Evolutionary conservation across 53 echinoderm and acorn worm genomes (phyloP), one percentile per base, ranked within the genome.

Genomic region (Astropecten irregularis): DNA sequence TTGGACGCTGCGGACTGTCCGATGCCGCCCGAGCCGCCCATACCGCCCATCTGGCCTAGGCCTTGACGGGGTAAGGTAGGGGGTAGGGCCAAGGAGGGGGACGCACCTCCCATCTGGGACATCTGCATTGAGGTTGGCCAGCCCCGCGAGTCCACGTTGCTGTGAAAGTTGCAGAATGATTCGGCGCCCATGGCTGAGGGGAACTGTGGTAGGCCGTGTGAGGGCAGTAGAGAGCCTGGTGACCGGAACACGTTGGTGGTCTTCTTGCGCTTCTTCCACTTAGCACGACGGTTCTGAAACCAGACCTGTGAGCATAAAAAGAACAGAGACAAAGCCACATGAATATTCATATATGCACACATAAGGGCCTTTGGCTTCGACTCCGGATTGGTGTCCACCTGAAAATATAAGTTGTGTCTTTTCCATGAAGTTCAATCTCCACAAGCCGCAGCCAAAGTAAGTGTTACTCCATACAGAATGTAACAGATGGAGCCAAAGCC

Each of bases 221-320:
- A 90, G 33, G 97, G 97, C 69, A 97, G 90, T 31, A 97, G 83
- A 27, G 94, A 92, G 39, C 97, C 97, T 56, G 97, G 92, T 48
- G 97, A 94, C 28, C 97, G 92, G 84, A 97, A 97, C 52, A 97
- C 97, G 58, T 97, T 97, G 59, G 97, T 97, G 26, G 93, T 91
- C 97, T 97, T 97, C 97, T 97, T 97, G 68, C 97, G 92, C 86
- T 97, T 97, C 94, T 97, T 97, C 97, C 97, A 97, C 83, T 97
- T 97, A 28, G 97, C 97, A 74, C 97, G 94, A 61, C 97, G 94
- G 83, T 97, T 97, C 73, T 97, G 97, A 67, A 97, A 97, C 97
- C 97, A 97, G 31, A 97, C 97, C 97, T 97, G 83, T 0, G 49
- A 3, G 16, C 16, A 29, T 28, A 14, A 62, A 53, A 42, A 68